Base-by-base conservation (phyloP, 2,113 vertebrate genomes). In the Okapia johnstoni region DNA sequence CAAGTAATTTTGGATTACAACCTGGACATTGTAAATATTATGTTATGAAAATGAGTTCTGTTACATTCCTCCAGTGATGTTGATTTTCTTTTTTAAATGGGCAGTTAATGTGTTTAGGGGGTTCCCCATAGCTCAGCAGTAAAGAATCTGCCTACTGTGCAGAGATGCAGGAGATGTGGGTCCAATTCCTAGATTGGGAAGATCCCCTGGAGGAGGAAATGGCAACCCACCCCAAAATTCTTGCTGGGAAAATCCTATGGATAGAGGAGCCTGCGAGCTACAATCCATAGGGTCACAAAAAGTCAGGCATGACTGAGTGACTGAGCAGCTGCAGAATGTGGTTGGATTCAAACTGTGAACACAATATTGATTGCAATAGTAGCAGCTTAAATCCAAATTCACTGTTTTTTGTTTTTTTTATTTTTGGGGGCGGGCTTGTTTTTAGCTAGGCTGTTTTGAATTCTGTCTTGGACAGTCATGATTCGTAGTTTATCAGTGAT, bases 81-180 rank as follows among this genome's bases (percentile, higher is more conserved):
- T 88, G 12, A 17, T 55, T 88, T 86, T 92, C 63, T 83, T 94
- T 97, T 96, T 93, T 26, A n/a, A 57, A 76, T 52, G 55, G 52
- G 9, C 12, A 81, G 3, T 60, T n/a, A 61, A 16, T 40, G 9
- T 87, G 80, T 14, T 86, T 57, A 63, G n/a, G 70, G 70, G 6
- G 23, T 43, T 76, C 70, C 70, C 40, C 70, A 14, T 76, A 40
- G 40, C 40, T 76, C 40, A 26, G 40, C 23, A 76, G 70, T 43
- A 15, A 76, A 76, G 70, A 43, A 76, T 76, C 40, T 43, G 21
- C 40, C 70, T 76, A 26, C 40, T 43, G 40, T 40, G 66, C n/a
- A 70, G 70, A 73, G 36, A 25, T 25, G 66, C 66, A 40, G 10
- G 21, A 76, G 70, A 43, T 26, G 6, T 26, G 70, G 40, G 70